Evolutionary conservation across 2,113 vertebrate genomes (phyloP).

Genomic region (Heliornis fulica): DNA sequence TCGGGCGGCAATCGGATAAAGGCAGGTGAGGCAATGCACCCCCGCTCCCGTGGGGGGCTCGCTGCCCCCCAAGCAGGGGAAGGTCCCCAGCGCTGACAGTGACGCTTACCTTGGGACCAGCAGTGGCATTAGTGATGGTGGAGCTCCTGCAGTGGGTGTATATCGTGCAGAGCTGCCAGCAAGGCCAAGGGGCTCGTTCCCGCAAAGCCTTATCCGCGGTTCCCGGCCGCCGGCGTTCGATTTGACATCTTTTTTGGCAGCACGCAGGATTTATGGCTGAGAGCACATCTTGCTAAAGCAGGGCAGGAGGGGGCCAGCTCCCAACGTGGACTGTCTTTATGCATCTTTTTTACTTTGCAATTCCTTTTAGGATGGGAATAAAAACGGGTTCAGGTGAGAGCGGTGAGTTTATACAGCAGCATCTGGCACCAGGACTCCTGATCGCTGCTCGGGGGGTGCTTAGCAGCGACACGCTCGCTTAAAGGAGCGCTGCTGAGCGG

Average conservation of each 20-base stretch:
- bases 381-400: not conserved
- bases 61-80: fast-evolving
- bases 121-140: fast-evolving
- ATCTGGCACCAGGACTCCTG: slow-evolving; percentile 16
- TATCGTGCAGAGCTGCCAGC: not conserved
- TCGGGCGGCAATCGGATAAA: not conserved
- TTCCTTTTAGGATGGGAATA: not conserved
- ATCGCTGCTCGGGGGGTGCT: slow-evolving; percentile 56
- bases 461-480: not conserved
- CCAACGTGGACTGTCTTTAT: not conserved
- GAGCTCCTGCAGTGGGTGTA: not conserved
- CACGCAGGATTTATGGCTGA: not conserved
- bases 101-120: not conserved
- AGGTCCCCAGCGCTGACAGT: not conserved
- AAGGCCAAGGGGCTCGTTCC: fast-evolving
- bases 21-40: not conserved
- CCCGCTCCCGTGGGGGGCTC: fast-evolving
- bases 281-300: not conserved
- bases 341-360: fast-evolving
- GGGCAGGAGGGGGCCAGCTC: not conserved
- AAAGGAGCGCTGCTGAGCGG: slow-evolving; percentile 30
- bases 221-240: not conserved
- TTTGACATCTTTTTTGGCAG: not conserved
- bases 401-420: not conserved
- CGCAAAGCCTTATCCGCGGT: not conserved